Evolutionary conservation across 2,888 invertebrate species (phyloP), one percentile per base, ranked within the genome.

Genomic region (Xylota segnis): DNA sequence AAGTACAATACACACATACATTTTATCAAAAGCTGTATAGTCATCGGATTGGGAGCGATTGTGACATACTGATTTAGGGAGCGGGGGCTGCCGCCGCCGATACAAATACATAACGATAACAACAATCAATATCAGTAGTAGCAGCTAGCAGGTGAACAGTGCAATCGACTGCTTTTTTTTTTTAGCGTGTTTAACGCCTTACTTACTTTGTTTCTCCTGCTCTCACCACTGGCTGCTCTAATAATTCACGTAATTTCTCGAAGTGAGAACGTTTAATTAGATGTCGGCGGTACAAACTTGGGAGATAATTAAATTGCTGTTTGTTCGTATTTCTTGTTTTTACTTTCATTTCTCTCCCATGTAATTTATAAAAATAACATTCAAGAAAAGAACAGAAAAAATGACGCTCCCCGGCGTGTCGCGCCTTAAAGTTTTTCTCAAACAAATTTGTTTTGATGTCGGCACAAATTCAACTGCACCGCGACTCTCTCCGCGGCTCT

Each of bases 121-220:
- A 84, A 84, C 75, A 79, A 84, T 79, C 83, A 79, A 79, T 79
- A 84, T 43, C 43, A 70, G 72, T 70, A 83, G 72, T 40, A 78
- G 47, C 50, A 83, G 77, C 66, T 40, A 78, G 47, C 50, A 83
- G 77, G 77, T 77, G 77, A 77, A 70, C 23, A 77, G 59, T 52
- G 43, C 63, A 45, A 37, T 45, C 29, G 70, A 37, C 47, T 63
- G 63, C n/a, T n/a, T n/a, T n/a, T n/a, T n/a, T n/a, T 71, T 63
- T 45, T 71, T 45, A 61, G 47, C 63, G 34, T 58, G 34, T 37
- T 63, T 56, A 68, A 76, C 66, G 68, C 43, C 18, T 61, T 68
- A 59, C 23, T 34, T 50, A 50, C 37, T 50, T 70, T 10, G 54
- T 63, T 61, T 12, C 10, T 43, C 43, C 32, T 50, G 14, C 40